phyloP scores from a whole-genome alignment of 2,888 invertebrate genomes.

The Tinea pellionella region DNA sequence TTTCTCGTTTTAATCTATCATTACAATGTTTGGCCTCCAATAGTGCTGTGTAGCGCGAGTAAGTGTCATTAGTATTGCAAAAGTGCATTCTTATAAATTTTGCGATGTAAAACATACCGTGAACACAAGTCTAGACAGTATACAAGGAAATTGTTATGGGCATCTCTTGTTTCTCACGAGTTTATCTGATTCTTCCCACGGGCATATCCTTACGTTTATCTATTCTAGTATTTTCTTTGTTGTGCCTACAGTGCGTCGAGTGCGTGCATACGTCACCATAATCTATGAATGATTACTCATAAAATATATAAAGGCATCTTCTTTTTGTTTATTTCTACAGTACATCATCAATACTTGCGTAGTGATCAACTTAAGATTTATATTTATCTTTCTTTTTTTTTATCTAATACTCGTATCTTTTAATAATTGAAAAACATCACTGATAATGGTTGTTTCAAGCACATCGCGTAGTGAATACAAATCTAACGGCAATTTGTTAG shows the following conservation, averaged over 20 bases:
- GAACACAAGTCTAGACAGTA: too few relatives aligned
- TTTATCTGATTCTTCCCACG: neutral
- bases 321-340: constrained; percentile 1
- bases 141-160: neutral
- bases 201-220: neutral
- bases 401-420: neutral
- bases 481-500: neutral
- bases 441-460: neutral
- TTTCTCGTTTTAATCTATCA: too few relatives aligned
- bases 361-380: neutral
- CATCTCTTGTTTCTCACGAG: neutral
- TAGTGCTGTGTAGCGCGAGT: too few relatives aligned
- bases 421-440: neutral
- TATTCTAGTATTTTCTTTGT: neutral
- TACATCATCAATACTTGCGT: neutral
- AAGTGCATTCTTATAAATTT: too few relatives aligned
- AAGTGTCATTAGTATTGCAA: too few relatives aligned
- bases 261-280: neutral
- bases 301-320: neutral
- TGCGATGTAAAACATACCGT: too few relatives aligned
- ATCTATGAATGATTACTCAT: neutral
- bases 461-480: neutral
- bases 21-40: too few relatives aligned
- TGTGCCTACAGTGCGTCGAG: neutral
- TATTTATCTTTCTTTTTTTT: neutral